Conservation (phyloP, 1,140 invertebrate species). For the Leptinotarsa defecta region DNA sequence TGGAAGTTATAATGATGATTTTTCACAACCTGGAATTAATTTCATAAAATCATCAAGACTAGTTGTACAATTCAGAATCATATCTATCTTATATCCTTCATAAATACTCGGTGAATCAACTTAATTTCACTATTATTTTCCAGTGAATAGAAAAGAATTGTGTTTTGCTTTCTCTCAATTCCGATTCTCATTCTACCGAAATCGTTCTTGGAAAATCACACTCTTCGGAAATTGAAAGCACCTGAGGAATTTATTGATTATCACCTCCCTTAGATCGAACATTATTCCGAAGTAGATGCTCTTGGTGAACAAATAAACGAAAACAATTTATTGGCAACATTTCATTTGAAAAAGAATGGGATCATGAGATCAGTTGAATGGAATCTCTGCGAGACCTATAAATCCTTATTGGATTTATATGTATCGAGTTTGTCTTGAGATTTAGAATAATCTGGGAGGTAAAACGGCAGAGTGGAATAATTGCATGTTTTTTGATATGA, state of each 20-base stretch:
- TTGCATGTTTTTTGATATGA: no score
- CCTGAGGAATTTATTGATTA: conserved; percentile 30
- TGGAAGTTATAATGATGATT: no score
- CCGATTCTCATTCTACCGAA: not conserved
- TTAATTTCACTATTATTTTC: not conserved
- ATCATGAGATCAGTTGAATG: not conserved
- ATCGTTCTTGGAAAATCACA: conserved; percentile 15
- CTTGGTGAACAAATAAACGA: conserved; percentile 21
- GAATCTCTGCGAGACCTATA: not conserved
- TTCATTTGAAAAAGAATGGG: conserved; percentile 11
- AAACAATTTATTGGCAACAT: conserved; percentile 23
- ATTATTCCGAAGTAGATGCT: conserved; percentile 19
- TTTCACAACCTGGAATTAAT: no score
- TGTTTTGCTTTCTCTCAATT: conserved; percentile 17
- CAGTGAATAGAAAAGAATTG: not conserved
- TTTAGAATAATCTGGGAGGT: no score
- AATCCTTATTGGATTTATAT: not conserved
- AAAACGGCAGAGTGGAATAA: no score
- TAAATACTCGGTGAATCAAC: no score
- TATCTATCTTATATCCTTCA: no score
- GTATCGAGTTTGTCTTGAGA: no score
- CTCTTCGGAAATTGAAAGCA: conserved; percentile 9
- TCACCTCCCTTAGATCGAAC: conserved; percentile 13
- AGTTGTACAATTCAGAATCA: no score
- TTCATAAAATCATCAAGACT: no score